A percentile compares a stretch with the other conserved stretches of the same genome.
These are phyloP conservation scores for Scolopax rusticola DNA, from an alignment of 2,797 vertebrate species.

Conservation along the genomic window DNA sequence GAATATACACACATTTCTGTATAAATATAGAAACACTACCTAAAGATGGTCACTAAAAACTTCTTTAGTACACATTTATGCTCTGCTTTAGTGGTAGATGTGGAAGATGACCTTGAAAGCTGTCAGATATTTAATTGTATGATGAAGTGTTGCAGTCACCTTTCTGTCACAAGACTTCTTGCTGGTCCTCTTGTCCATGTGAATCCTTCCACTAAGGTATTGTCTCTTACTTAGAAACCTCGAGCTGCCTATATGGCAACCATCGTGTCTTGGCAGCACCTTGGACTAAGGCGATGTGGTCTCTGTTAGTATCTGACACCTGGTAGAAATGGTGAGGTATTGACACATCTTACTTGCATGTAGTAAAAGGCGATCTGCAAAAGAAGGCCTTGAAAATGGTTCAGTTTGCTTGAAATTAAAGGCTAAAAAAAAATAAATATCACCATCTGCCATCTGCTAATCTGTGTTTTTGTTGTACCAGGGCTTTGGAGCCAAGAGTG, in stretches of 20 bases:
- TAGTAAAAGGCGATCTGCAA: constrained; percentile 27
- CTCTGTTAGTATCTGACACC: constrained; percentile 46
- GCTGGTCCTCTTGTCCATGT: background rate
- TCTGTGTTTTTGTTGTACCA: background rate
- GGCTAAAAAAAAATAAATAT: background rate
- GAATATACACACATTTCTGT: background rate
- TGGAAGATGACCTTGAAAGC: background rate
- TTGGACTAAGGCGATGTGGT: background rate
- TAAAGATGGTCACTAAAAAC: background rate
- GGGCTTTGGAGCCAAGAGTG: background rate
- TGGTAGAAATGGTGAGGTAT: constrained; percentile 40
- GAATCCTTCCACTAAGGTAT: constrained; percentile 12
- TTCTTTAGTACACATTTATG: background rate
- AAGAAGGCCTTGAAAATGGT: background rate
- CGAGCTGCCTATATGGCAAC: background rate
- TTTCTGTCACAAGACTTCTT: background rate
- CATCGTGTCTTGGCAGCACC: background rate
- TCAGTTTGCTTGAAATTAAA: background rate
- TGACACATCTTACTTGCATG: constrained; percentile 10
- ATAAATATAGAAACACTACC: background rate
- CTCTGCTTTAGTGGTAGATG: background rate
- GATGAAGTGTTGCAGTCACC: background rate
- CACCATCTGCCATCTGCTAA: background rate
- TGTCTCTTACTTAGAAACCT: constrained; percentile 44
- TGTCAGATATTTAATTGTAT: background rate